These are phyloP conservation scores for Epizoanthus scotinus DNA, from an alignment of 92 coral and sea anemone species.

Conservation along the genomic window DNA sequence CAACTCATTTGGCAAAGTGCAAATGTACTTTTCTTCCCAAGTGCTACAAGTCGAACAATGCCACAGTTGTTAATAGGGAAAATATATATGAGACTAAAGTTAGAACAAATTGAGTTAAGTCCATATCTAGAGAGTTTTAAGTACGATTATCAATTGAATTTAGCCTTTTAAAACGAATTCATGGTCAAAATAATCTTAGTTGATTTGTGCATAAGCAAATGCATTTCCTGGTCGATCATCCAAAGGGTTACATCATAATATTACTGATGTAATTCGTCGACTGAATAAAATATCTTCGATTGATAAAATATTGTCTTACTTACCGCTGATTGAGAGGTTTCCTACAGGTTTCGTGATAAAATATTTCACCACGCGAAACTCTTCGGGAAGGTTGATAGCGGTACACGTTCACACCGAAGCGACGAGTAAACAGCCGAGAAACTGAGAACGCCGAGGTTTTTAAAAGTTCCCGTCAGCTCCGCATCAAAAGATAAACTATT, in stretches of 20 bases:
- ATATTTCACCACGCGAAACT: too few species aligned
- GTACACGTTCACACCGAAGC: conserved; percentile 7
- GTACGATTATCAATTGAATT: too few species aligned
- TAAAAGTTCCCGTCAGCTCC: neutral
- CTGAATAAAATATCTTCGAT: neutral
- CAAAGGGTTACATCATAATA: neutral
- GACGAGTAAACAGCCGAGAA: conserved; percentile 1
- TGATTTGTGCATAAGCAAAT: neutral
- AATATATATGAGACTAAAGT: too few species aligned
- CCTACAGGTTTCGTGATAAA: neutral
- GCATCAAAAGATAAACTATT: neutral
- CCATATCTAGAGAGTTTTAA: too few species aligned
- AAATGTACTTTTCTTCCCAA: too few species aligned
- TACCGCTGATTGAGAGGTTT: neutral
- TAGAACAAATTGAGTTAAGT: too few species aligned
- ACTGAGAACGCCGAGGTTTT: neutral
- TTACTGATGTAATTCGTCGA: neutral
- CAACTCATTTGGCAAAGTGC: too few species aligned
- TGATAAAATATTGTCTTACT: neutral
- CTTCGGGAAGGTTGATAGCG: too few species aligned
- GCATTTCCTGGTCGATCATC: conserved; percentile 2
- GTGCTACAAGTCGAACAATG: too few species aligned
- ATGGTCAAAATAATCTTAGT: too few species aligned
- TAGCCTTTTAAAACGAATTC: too few species aligned
- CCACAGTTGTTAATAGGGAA: too few species aligned